phyloP scores from a whole-genome alignment of 2,888 invertebrate genomes.

The Drosophila pullipes region DNA sequence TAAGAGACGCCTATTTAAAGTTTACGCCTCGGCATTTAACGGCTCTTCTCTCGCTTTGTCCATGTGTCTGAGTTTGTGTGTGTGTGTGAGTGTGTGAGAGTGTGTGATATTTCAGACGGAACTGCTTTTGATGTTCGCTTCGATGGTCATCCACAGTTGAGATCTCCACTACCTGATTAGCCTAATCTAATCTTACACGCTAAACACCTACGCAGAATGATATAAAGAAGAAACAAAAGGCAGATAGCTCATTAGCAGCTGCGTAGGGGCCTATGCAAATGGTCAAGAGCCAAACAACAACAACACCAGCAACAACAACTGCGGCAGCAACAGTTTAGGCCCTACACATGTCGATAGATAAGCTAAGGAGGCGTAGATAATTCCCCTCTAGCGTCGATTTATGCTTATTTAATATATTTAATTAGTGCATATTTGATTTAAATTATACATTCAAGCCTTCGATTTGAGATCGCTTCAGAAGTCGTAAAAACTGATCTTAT shows the following conservation, averaged over 20 bases:
- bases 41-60: neutral
- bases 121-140: constrained; percentile 42
- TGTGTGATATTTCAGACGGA: constrained; percentile 16
- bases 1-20: constrained; percentile 28
- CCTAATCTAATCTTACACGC: constrained; percentile 79
- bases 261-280: constrained; percentile 67
- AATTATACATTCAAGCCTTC: constrained; percentile 64
- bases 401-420: constrained; percentile 78
- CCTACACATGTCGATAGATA: constrained; percentile 64
- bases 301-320: constrained; percentile 9
- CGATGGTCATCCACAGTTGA: constrained; percentile 22
- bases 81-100: neutral
- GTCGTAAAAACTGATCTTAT: constrained; percentile 26
- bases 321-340: constrained; percentile 31
- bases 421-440: constrained; percentile 69
- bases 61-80: neutral
- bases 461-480: constrained; percentile 15
- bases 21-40: constrained; percentile 43
- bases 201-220: constrained; percentile 65
- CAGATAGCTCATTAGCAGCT: constrained; percentile 50
- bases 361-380: constrained; percentile 81
- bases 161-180: constrained; percentile 68
- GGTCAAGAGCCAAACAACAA: constrained; percentile 2
- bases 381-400: constrained; percentile 58
- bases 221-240: constrained; percentile 18